Evolutionary conservation across 2,797 vertebrate species (phyloP).

Genomic region (Thunnus albacares): DNA sequence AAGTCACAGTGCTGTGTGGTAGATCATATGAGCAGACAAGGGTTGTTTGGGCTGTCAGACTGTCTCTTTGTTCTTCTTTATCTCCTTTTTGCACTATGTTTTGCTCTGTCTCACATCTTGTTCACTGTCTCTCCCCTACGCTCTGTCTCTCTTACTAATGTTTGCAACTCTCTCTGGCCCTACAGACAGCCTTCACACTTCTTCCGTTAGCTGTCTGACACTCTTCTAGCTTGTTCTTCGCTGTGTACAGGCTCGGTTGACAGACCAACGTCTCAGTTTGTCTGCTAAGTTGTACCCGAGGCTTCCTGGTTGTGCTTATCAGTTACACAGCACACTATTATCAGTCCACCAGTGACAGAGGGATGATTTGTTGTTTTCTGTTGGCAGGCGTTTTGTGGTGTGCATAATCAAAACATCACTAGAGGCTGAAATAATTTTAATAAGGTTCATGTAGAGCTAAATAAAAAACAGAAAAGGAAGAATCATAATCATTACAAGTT

Average conservation of each 20-base stretch:
- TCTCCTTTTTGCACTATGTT: neutral
- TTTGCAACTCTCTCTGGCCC: conserved; percentile 33
- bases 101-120: neutral
- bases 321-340: conserved; percentile 76
- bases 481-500: neutral
- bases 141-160: conserved; percentile 4
- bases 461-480: neutral
- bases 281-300: conserved; percentile 57
- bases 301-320: conserved; percentile 86
- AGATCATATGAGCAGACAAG: conserved; percentile 35
- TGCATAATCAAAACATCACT: conserved; percentile 23
- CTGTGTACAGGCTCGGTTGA: conserved; percentile 76
- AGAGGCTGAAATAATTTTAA: neutral
- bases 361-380: conserved; percentile 78
- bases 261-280: conserved; percentile 59
- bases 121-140: neutral
- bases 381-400: conserved; percentile 29
- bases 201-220: conserved; percentile 65
- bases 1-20: conserved; percentile 18
- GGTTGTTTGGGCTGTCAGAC: conserved; percentile 1
- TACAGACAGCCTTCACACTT: conserved; percentile 1
- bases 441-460: neutral
- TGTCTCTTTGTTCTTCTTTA: neutral
- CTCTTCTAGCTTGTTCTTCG: conserved; percentile 39
- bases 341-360: conserved; percentile 61